A percentile compares a stretch with the other conserved stretches of the same genome.
phyloP scores from a whole-genome alignment of 1,140 invertebrate species.

The Euschistus heros region DNA sequence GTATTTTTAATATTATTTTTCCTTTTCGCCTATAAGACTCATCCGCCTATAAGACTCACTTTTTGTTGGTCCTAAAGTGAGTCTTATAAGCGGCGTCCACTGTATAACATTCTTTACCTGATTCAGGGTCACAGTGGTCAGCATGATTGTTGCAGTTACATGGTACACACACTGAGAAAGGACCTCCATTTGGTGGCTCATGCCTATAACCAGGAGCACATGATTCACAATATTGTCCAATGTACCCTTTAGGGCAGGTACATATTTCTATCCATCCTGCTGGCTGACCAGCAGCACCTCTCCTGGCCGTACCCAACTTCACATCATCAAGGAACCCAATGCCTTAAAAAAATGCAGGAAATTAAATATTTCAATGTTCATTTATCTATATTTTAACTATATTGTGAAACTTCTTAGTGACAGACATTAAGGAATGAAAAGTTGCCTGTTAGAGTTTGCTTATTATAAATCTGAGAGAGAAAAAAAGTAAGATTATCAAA shows the following conservation, averaged over 20 bases:
- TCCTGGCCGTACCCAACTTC: conserved; percentile 70
- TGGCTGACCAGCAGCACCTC: conserved; percentile 61
- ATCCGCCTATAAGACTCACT: too few species aligned
- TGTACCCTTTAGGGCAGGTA: conserved; percentile 82
- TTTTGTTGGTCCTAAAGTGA: too few species aligned
- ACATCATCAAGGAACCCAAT: conserved; percentile 82
- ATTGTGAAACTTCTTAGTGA: too few species aligned
- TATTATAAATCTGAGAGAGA: too few species aligned
- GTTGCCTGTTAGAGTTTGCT: too few species aligned
- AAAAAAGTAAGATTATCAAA: too few species aligned
- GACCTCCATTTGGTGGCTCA: conserved; percentile 77
- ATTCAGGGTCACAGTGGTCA: conserved; percentile 88
- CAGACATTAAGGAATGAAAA: too few species aligned
- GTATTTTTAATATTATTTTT: too few species aligned
- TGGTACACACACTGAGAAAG: conserved; percentile 84
- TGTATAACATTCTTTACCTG: conserved; percentile 45
- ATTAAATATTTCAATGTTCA: not conserved
- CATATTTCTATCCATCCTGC: conserved; percentile 93
- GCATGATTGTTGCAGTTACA: conserved; percentile 95
- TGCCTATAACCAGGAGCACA: conserved; percentile 89
- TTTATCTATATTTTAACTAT: not conserved
- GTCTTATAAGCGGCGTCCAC: too few species aligned
- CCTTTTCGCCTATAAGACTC: too few species aligned
- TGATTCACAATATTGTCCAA: conserved; percentile 93
- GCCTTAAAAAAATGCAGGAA: conserved; percentile 43